Conservation (phyloP, 2,113 vertebrate genomes). For the Corythoichthys haematopterus region DNA sequence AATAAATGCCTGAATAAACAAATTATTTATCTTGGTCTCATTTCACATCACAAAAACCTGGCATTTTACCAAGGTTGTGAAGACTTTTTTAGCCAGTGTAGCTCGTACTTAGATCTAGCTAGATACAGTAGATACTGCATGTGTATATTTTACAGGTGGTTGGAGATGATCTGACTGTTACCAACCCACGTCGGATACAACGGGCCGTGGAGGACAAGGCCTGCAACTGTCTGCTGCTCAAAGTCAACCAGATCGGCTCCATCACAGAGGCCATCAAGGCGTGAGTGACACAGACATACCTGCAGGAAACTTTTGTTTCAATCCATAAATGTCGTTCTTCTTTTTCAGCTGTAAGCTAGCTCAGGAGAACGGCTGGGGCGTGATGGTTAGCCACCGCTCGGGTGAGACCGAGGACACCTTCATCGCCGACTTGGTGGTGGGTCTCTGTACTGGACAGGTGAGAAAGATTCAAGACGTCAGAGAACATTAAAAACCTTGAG, state of each 20-base stretch:
- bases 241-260: constrained; percentile 91
- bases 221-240: constrained; percentile 89
- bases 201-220: constrained; percentile 86
- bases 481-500: neutral
- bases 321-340: neutral
- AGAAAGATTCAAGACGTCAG: neutral
- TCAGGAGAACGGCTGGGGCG: constrained; percentile 92
- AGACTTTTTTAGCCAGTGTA: neutral
- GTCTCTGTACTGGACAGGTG: constrained; percentile 92
- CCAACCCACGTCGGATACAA: constrained; percentile 86
- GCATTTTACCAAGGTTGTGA: neutral
- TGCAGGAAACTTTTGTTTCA: neutral
- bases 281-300: constrained; percentile 66
- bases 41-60: neutral
- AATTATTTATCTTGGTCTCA: too few species aligned
- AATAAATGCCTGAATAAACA: too few species aligned
- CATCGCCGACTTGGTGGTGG: constrained; percentile 91
- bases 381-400: constrained; percentile 94
- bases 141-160: constrained; percentile 75
- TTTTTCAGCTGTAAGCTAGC: constrained; percentile 84
- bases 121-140: neutral
- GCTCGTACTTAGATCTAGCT: neutral
- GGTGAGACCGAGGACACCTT: constrained; percentile 93
- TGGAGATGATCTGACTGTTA: constrained; percentile 88
- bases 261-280: constrained; percentile 90